Percentiles rank a stretch among this genome's conserved stretches.
Evolutionary conservation across 2,888 invertebrate genomes (phyloP).

Genomic region (Cheilosia vulpina): DNA sequence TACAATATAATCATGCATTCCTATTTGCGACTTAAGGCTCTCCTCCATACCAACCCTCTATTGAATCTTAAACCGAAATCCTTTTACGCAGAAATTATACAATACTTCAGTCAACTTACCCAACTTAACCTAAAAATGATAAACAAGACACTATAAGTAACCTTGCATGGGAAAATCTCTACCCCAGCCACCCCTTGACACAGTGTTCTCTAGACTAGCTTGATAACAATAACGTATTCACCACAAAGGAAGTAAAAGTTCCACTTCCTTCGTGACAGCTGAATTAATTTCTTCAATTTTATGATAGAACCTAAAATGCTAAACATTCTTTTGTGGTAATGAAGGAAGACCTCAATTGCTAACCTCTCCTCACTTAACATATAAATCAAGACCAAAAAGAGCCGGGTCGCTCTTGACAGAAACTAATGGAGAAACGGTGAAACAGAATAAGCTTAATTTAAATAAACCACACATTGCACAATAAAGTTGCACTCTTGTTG

Average conservation of each 20-base stretch:
- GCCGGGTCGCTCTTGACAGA: neutral
- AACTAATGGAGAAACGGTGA: neutral
- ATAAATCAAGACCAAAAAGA: constrained; percentile 25
- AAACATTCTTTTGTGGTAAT: constrained; percentile 42
- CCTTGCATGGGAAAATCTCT: neutral
- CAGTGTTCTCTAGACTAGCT: neutral
- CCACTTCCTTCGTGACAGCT: neutral
- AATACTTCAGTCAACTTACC: neutral
- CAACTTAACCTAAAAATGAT: neutral
- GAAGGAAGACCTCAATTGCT: constrained; percentile 23
- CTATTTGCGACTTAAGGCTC: no score
- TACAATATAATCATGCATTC: no score
- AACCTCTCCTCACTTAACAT: constrained; percentile 9
- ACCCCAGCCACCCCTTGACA: neutral
- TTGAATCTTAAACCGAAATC: no score
- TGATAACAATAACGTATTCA: constrained; percentile 11
- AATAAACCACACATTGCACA: constrained; percentile 67
- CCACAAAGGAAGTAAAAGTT: constrained; percentile 1
- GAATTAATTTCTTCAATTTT: constrained; percentile 48
- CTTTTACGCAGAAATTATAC: neutral
- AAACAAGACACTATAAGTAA: neutral
- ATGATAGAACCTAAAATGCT: constrained; percentile 55
- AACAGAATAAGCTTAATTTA: constrained; percentile 57
- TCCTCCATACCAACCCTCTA: no score
- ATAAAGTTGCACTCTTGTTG: constrained; percentile 65